These are phyloP conservation scores for Myiagra hebetior DNA, from an alignment of 2,113 vertebrate genomes.

Conservation along the genomic window DNA sequence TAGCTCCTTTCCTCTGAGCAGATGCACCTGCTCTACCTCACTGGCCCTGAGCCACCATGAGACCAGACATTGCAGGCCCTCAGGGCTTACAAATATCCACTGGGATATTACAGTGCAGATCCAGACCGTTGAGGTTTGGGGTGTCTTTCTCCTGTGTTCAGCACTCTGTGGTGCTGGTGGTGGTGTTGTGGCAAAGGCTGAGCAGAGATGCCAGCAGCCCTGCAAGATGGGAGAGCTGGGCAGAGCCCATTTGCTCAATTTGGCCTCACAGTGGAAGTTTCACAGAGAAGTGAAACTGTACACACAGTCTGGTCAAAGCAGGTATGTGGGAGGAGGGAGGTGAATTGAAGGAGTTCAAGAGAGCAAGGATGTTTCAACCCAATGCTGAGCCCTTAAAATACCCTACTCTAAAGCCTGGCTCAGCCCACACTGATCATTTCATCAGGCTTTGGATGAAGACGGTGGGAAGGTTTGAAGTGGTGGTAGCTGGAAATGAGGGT, in stretches of 20 bases:
- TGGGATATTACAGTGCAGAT: neutral
- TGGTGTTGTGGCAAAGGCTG: neutral
- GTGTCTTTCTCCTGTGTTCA: neutral
- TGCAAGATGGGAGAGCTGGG: neutral
- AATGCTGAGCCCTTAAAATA: neutral
- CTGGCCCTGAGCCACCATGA: neutral
- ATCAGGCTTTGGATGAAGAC: neutral
- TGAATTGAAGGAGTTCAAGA: neutral
- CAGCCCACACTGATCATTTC: neutral
- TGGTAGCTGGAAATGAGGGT: neutral
- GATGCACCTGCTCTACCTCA: neutral
- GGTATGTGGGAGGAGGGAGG: neutral
- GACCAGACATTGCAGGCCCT: neutral
- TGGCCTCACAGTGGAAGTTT: neutral
- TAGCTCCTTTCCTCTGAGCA: neutral
- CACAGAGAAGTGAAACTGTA: neutral
- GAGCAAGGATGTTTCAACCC: accelerated
- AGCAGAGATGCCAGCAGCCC: neutral
- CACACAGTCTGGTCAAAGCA: neutral
- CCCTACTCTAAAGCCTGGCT: neutral
- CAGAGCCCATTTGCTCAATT: neutral
- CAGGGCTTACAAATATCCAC: neutral
- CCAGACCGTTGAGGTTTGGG: neutral
- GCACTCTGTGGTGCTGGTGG: neutral
- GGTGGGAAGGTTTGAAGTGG: neutral